Percentiles rank a stretch among this genome's conserved stretches.
These are phyloP conservation scores for Clarias fuscus DNA, from an alignment of 2,797 vertebrate genomes.

Conservation along the genomic window DNA sequence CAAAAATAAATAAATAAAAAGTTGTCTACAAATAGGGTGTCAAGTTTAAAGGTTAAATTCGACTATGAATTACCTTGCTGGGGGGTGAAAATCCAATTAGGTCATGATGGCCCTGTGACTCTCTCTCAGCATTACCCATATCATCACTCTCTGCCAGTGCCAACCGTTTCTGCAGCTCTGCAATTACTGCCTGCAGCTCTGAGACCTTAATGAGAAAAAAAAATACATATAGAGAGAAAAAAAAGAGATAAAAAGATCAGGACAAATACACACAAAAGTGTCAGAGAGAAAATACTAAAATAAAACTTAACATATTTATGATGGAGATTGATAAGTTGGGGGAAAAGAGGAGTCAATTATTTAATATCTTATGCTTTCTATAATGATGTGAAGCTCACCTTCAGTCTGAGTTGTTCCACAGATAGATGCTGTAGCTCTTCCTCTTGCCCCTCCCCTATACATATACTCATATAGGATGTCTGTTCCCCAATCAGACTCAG, in stretches of 20 bases:
- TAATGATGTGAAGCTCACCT: conserved; percentile 69
- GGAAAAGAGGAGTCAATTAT: background rate
- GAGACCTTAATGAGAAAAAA: conserved; percentile 72
- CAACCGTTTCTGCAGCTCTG: conserved; percentile 75
- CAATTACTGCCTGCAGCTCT: conserved; percentile 81
- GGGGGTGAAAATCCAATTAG: conserved; percentile 36
- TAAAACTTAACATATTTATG: background rate
- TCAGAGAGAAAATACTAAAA: background rate
- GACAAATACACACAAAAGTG: background rate
- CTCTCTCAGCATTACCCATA: conserved; percentile 13
- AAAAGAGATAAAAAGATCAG: background rate
- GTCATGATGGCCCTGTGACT: conserved; percentile 28
- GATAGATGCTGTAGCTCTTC: conserved; percentile 80
- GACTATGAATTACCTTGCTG: background rate
- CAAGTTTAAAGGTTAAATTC: background rate
- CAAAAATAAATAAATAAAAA: background rate
- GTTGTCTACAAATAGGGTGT: background rate
- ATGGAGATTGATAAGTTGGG: background rate
- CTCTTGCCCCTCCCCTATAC: conserved; percentile 79
- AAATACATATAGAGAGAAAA: background rate
- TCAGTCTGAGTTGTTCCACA: conserved; percentile 83
- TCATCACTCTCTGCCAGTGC: conserved; percentile 62
- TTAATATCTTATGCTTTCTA: background rate
- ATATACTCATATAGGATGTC: conserved; percentile 97
- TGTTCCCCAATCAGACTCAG: conserved; percentile 89